Evolutionary conservation across 2,888 invertebrate species (phyloP).

Genomic region (Phasia obesa): DNA sequence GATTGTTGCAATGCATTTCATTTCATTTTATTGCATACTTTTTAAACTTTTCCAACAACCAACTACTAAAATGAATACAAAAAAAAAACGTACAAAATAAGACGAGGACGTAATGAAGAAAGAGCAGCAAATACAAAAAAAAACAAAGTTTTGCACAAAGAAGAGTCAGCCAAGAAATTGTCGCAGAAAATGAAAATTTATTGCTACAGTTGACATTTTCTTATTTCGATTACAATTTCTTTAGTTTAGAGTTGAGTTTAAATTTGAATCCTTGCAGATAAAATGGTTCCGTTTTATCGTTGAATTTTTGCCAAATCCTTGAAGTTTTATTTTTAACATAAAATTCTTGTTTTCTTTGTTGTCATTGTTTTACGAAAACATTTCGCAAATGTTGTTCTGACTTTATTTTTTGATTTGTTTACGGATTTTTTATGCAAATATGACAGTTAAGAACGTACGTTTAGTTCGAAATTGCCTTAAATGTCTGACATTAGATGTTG

Average conservation of each 20-base stretch:
- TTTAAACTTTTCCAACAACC: conserved; percentile 33
- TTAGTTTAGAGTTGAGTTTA: conserved; percentile 59
- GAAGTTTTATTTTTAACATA: conserved; percentile 57
- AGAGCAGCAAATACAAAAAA: conserved; percentile 38
- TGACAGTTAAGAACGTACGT: conserved; percentile 37
- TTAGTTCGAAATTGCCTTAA: conserved; percentile 1
- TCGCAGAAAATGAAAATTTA: conserved; percentile 72
- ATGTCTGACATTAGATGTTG: conserved; percentile 38
- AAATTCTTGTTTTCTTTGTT: conserved; percentile 28
- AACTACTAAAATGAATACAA: conserved; percentile 16
- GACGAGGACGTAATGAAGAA: conserved; percentile 73
- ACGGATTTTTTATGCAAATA: conserved; percentile 70
- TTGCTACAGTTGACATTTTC: conserved; percentile 68
- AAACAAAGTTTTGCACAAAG: conserved; percentile 71
- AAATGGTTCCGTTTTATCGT: conserved; percentile 71
- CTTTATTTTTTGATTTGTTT: conserved; percentile 52
- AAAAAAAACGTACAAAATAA: conserved; percentile 3
- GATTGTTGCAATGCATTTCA: conserved; percentile 61
- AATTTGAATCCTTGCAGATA: conserved; percentile 71
- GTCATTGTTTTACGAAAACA: conserved; percentile 36
- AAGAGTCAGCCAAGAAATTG: conserved; percentile 78
- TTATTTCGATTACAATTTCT: conserved; percentile 62
- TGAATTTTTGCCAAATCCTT: conserved; percentile 73
- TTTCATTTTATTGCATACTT: conserved; percentile 38
- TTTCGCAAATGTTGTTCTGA: conserved; percentile 56